Conservation (phyloP, 2,113 vertebrate genomes). For the Sprattus sprattus region DNA sequence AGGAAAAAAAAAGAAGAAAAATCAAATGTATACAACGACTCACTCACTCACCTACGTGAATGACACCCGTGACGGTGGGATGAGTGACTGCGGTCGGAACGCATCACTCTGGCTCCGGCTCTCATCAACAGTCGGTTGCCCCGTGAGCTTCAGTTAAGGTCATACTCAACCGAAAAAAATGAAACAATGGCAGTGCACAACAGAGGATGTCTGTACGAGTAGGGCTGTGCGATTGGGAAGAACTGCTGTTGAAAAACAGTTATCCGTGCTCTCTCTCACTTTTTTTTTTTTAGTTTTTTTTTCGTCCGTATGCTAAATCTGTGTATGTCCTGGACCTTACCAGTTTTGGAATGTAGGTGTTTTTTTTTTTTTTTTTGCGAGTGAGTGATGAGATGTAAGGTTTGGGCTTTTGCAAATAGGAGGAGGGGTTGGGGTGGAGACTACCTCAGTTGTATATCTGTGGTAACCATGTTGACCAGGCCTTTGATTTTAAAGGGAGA, state of each 20-base stretch:
- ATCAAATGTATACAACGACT: slow-evolving; percentile 49
- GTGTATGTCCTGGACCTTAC: slow-evolving; percentile 27
- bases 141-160: slow-evolving; percentile 62
- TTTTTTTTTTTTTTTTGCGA: slow-evolving; percentile 53
- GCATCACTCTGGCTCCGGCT: slow-evolving; percentile 67
- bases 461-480: slow-evolving; percentile 82
- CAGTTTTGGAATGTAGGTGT: slow-evolving; percentile 50
- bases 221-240: slow-evolving; percentile 57
- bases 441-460: slow-evolving; percentile 85
- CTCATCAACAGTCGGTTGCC: slow-evolving; percentile 61
- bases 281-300: slow-evolving; percentile 48
- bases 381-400: slow-evolving; percentile 69
- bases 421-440: slow-evolving; percentile 78
- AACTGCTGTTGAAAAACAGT: slow-evolving; percentile 65
- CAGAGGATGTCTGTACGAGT: slow-evolving; percentile 61
- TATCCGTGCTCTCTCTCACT: slow-evolving; percentile 56
- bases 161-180: slow-evolving; percentile 58
- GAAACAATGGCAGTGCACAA: slow-evolving; percentile 22
- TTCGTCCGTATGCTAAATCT: slow-evolving; percentile 30
- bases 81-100: slow-evolving; percentile 42
- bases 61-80: slow-evolving; percentile 65
- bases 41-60: slow-evolving; percentile 57
- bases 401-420: slow-evolving; percentile 68
- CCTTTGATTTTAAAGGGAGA: slow-evolving; percentile 39
- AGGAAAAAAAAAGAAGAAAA: slow-evolving; percentile 25